These are phyloP conservation scores for Leptinotarsa texana DNA, from an alignment of 1,140 invertebrate genomes.

Conservation along the genomic window DNA sequence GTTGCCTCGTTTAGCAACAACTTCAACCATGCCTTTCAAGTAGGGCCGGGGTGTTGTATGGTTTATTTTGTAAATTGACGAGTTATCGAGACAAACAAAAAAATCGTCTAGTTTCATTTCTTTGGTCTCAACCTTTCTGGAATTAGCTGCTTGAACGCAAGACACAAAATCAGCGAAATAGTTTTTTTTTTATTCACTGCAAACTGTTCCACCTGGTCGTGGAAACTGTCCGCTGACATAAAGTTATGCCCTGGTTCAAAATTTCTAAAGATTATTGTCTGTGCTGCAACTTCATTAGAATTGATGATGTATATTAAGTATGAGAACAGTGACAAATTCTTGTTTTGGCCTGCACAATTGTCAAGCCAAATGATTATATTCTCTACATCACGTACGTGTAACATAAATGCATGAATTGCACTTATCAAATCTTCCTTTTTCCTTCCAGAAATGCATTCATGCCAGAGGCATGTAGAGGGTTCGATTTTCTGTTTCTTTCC, in stretches of 20 bases:
- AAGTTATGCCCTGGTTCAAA: conserved; percentile 43
- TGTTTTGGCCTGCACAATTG: no score
- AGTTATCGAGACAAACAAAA: conserved; percentile 1
- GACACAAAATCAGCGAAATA: conserved; percentile 49
- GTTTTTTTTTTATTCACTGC: conserved; percentile 37
- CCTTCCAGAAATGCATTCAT: not conserved
- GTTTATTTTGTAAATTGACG: conserved; percentile 19
- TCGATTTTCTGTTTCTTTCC: conserved; percentile 5
- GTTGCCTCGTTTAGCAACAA: not conserved
- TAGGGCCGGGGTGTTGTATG: conserved; percentile 11
- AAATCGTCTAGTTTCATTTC: conserved; percentile 17
- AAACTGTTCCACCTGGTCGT: conserved; percentile 47
- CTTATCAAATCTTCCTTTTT: conserved; percentile 14
- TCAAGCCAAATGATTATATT: not conserved
- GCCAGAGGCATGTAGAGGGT: conserved; percentile 2
- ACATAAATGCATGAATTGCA: conserved; percentile 6
- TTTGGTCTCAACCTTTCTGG: not conserved
- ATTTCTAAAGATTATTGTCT: not conserved
- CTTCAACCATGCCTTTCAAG: conserved; percentile 20
- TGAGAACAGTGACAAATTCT: no score
- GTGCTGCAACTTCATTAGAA: not conserved
- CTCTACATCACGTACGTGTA: not conserved
- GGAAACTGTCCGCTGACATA: conserved; percentile 49
- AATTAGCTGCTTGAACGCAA: not conserved
- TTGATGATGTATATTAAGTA: not conserved